Evolutionary conservation across 53 echinoderm and acorn worm genomes (phyloP).

Genomic region (Antedon mediterranea): DNA sequence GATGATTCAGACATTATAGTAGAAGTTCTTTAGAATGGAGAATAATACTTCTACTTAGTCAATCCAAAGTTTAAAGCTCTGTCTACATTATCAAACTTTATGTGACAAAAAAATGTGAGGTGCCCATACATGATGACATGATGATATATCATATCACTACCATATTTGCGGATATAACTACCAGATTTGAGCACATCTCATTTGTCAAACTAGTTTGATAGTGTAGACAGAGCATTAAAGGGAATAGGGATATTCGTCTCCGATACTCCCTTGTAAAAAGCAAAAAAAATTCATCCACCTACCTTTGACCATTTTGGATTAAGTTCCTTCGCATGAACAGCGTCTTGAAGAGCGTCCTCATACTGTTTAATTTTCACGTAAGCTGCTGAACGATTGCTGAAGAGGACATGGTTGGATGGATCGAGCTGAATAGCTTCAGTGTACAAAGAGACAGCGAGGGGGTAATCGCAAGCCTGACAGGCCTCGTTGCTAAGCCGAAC

Average conservation of each 20-base stretch:
- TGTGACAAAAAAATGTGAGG: too few relatives aligned
- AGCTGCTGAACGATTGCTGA: slow-evolving; percentile 94
- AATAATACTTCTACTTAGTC: too few relatives aligned
- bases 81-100: too few relatives aligned
- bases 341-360: slow-evolving; percentile 91
- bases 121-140: too few relatives aligned
- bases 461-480: slow-evolving; percentile 82
- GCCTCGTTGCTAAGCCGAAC: slow-evolving; percentile 92
- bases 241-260: not conserved
- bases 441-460: slow-evolving; percentile 73
- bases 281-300: slow-evolving; percentile 1
- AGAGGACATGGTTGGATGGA: slow-evolving; percentile 85
- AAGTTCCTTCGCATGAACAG: slow-evolving; percentile 73
- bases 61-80: too few relatives aligned
- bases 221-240: not conserved
- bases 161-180: too few relatives aligned
- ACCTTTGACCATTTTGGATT: slow-evolving; percentile 99
- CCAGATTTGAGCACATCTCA: too few relatives aligned
- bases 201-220: too few relatives aligned
- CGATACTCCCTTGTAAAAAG: too few relatives aligned
- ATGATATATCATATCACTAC: too few relatives aligned
- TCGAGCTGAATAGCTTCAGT: slow-evolving; percentile 82
- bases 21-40: too few relatives aligned
- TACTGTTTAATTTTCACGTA: slow-evolving; percentile 91
- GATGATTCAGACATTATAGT: too few relatives aligned